These are phyloP conservation scores for Heliconius erato DNA, from an alignment of 2,888 invertebrate species.

Conservation along the genomic window DNA sequence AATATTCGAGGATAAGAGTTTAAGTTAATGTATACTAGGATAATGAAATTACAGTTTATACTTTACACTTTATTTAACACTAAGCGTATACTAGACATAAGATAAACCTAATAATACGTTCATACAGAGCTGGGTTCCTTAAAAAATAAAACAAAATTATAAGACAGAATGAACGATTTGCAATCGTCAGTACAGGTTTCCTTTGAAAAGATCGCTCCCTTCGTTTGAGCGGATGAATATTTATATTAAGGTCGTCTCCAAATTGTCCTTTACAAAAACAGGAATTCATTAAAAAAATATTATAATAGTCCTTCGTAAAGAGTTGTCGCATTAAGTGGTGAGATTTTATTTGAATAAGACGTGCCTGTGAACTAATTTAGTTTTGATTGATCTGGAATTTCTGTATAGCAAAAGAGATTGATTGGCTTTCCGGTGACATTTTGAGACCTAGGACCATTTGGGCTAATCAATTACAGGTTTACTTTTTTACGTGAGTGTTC, in stretches of 20 bases:
- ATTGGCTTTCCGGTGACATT: background rate
- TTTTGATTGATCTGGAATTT: conserved; percentile 37
- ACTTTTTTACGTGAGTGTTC: background rate
- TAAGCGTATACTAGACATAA: background rate
- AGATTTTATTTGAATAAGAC: conserved; percentile 78
- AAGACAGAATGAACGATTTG: background rate
- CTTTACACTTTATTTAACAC: background rate
- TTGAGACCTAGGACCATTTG: background rate
- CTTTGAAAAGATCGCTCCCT: conserved; percentile 56
- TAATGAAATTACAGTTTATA: no score
- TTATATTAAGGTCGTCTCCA: conserved; percentile 72
- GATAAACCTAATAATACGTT: background rate
- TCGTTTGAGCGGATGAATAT: conserved; percentile 76
- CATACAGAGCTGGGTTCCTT: background rate
- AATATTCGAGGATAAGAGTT: background rate
- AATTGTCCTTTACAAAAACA: conserved; percentile 81
- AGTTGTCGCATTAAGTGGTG: conserved; percentile 70
- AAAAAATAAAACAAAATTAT: conserved; percentile 4
- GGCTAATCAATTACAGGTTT: background rate
- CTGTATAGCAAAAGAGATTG: background rate
- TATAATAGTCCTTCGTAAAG: conserved; percentile 67
- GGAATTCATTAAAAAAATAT: conserved; percentile 75
- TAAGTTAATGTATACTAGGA: background rate
- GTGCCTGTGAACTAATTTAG: conserved; percentile 62
- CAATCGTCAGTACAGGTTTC: conserved; percentile 35